Evolutionary conservation across 2,113 vertebrate genomes (phyloP).

Genomic region (Jaculus jaculus): DNA sequence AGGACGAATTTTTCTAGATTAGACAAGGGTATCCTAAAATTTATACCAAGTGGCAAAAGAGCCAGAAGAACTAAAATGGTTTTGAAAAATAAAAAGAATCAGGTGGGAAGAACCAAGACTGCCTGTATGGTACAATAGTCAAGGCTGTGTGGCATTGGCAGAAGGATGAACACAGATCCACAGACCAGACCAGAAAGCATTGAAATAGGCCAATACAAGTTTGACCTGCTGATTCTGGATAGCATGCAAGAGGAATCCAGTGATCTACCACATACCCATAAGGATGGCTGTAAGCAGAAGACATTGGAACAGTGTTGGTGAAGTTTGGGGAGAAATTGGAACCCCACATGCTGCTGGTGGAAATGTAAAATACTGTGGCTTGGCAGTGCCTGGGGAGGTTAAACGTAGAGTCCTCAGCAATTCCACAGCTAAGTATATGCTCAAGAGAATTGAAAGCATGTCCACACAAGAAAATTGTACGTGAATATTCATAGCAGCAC

Average conservation of each 20-base stretch:
- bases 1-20: neutral
- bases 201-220: neutral
- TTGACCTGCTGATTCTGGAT: neutral
- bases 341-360: neutral
- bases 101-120: neutral
- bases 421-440: neutral
- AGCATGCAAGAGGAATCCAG: neutral
- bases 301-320: neutral
- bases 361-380: neutral
- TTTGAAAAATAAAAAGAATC: neutral
- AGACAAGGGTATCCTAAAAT: conserved; percentile 15
- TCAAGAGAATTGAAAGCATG: neutral
- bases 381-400: neutral
- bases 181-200: neutral
- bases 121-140: neutral
- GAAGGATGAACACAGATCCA: neutral
- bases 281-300: neutral
- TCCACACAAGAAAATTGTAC: neutral
- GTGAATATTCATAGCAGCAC: neutral
- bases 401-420: neutral
- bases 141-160: neutral
- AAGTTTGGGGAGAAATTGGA: neutral
- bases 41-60: neutral
- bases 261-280: neutral
- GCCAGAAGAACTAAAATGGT: neutral